These are phyloP conservation scores for Cercopithecus mona DNA, from an alignment of 2,113 vertebrate genomes.

Conservation along the genomic window DNA sequence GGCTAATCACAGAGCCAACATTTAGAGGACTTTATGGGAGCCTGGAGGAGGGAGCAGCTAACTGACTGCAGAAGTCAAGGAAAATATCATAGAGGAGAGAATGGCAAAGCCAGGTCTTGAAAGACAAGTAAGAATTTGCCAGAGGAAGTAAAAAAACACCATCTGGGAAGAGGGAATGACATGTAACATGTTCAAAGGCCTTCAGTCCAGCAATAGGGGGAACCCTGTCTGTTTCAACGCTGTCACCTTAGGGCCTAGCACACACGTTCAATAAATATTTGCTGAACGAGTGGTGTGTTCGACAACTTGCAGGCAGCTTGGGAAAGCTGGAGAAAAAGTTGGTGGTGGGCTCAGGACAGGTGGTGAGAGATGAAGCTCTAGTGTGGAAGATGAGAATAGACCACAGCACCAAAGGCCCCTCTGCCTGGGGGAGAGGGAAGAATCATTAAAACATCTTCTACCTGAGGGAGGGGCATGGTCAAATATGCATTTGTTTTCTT, in stretches of 20 bases:
- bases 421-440: background rate
- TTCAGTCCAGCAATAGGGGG: background rate
- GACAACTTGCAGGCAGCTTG: background rate
- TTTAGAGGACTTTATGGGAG: background rate
- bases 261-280: conserved; percentile 14
- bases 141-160: background rate
- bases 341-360: background rate
- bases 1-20: background rate
- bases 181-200: background rate
- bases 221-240: background rate
- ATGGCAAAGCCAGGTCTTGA: background rate
- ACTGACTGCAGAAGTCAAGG: background rate
- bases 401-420: background rate
- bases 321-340: background rate
- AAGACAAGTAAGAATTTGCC: background rate
- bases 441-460: background rate
- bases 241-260: background rate
- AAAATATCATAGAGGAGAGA: background rate
- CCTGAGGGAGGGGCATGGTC: background rate
- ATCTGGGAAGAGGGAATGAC: background rate
- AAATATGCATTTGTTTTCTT: background rate
- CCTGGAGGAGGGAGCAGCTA: background rate
- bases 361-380: background rate
- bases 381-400: background rate
- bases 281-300: conserved; percentile 25